phyloP scores from a whole-genome alignment of 2,797 vertebrate genomes.

The Hippoglossus hippoglossus region DNA sequence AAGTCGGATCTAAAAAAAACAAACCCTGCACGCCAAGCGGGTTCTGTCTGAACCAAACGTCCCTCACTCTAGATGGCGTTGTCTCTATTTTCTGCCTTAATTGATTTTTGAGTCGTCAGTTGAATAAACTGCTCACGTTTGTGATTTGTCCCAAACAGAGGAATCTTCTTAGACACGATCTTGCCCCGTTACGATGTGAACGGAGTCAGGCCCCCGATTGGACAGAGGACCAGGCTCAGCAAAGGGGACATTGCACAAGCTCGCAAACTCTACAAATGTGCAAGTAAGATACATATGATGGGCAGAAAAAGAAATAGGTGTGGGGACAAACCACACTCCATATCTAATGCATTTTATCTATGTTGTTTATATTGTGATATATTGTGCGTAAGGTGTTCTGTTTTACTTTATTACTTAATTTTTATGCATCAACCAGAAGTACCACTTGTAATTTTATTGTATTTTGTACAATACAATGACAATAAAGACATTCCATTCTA shows the following conservation, averaged over 20 bases:
- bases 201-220: constrained; percentile 91
- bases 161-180: constrained; percentile 95
- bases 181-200: constrained; percentile 93
- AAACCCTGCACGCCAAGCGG: background rate
- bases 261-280: constrained; percentile 94
- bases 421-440: too few species aligned
- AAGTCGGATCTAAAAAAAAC: background rate
- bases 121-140: constrained; percentile 6
- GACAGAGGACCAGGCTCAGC: constrained; percentile 93
- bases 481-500: too few species aligned
- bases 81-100: background rate
- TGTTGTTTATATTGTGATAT: too few species aligned
- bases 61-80: background rate
- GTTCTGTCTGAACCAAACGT: background rate
- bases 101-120: background rate
- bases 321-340: too few species aligned
- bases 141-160: constrained; percentile 79
- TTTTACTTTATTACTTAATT: too few species aligned
- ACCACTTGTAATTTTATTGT: too few species aligned
- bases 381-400: too few species aligned
- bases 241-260: constrained; percentile 95
- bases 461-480: too few species aligned
- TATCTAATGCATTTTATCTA: too few species aligned
- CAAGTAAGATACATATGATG: constrained; percentile 81
- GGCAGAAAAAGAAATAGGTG: background rate